Conservation (phyloP, 2,113 vertebrate genomes). For the Sinocyclocheilus maitianheensis region DNA sequence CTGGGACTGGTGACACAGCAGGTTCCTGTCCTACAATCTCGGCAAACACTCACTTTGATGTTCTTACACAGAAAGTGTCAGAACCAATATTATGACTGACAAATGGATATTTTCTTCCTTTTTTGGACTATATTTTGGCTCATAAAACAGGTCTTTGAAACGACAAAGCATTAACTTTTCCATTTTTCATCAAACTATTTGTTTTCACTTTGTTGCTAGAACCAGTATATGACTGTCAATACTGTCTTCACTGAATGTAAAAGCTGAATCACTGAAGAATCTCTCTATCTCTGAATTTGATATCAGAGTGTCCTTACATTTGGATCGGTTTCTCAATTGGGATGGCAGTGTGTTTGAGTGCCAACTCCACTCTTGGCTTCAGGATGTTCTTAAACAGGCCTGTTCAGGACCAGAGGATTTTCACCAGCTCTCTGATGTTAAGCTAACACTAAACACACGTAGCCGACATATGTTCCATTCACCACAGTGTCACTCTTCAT, state of each 20-base stretch:
- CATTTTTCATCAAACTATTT: not conserved
- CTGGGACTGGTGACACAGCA: slow-evolving; percentile 3
- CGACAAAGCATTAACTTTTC: no score
- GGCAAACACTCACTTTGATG: not conserved
- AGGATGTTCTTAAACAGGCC: slow-evolving; percentile 95
- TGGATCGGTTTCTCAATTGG: slow-evolving; percentile 83
- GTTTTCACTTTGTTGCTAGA: not conserved
- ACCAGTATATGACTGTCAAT: no score
- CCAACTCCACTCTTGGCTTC: slow-evolving; percentile 64
- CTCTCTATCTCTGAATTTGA: not conserved
- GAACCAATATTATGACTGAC: not conserved
- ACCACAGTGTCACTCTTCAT: slow-evolving; percentile 92
- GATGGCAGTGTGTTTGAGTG: slow-evolving; percentile 83
- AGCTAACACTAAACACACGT: slow-evolving; percentile 63
- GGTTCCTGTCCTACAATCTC: slow-evolving; percentile 3
- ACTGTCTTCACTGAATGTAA: slow-evolving; percentile 64
- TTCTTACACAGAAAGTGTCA: slow-evolving; percentile 4
- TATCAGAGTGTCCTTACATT: slow-evolving; percentile 80
- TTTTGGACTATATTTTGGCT: no score
- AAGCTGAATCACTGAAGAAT: not conserved
- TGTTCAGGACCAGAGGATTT: slow-evolving; percentile 91
- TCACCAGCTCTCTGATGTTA: slow-evolving; percentile 80
- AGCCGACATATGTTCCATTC: slow-evolving; percentile 94
- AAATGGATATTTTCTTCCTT: not conserved
- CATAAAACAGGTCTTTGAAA: no score